Percentiles rank a stretch among this genome's conserved stretches.
phyloP scores from a whole-genome alignment of 2,888 invertebrate species.

The Osmoderma eremita region DNA sequence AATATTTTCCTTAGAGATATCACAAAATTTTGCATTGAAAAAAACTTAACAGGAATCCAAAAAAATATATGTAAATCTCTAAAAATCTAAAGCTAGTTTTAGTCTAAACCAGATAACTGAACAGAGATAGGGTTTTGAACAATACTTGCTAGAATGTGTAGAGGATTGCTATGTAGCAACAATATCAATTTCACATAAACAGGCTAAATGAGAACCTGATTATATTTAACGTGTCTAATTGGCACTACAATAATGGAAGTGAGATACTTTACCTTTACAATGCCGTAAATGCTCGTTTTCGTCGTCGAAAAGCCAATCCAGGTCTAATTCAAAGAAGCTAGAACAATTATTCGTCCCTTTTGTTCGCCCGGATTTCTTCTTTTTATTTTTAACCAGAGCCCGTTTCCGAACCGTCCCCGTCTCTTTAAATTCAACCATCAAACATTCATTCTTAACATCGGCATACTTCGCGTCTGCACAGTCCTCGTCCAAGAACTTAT shows the following conservation, averaged over 20 bases:
- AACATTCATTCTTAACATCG: slow-evolving; percentile 58
- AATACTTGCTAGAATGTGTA: no score
- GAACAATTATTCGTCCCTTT: slow-evolving; percentile 58
- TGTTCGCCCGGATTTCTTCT: slow-evolving; percentile 51
- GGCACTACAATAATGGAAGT: slow-evolving; percentile 10
- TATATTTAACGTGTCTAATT: no score
- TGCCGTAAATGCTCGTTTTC: slow-evolving; percentile 54
- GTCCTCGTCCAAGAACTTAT: slow-evolving; percentile 58
- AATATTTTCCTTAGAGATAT: no score
- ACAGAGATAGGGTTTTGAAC: no score
- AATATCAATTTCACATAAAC: no score
- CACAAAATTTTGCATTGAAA: no score
- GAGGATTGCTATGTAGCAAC: no score
- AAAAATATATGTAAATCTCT: no score
- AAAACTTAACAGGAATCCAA: no score
- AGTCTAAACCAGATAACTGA: no score
- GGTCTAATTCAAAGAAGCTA: slow-evolving; percentile 67
- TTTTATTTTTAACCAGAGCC: slow-evolving; percentile 52
- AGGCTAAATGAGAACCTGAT: no score
- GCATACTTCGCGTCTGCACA: slow-evolving; percentile 58
- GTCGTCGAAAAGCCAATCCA: slow-evolving; percentile 73
- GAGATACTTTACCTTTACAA: slow-evolving; percentile 50
- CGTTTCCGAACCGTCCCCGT: slow-evolving; percentile 49
- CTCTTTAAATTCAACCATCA: slow-evolving; percentile 44
- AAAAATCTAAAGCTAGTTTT: no score